These are phyloP conservation scores for Agonopterix subpropinquella DNA, from an alignment of 2,888 invertebrate species.

Conservation along the genomic window DNA sequence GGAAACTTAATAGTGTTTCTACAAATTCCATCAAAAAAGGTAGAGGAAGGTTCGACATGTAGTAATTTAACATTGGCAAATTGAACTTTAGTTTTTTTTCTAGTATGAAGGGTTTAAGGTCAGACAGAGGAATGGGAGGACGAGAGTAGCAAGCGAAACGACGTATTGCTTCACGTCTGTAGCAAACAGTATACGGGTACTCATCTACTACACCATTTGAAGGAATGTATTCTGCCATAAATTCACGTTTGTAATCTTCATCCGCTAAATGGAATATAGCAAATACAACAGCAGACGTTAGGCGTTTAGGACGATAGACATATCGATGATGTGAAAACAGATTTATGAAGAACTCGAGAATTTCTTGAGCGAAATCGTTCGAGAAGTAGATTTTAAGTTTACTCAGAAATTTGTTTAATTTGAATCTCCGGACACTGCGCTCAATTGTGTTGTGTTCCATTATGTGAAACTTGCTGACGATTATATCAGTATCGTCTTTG, in stretches of 20 bases:
- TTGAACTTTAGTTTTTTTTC: constrained; percentile 35
- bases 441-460: constrained; percentile 9
- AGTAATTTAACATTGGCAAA: constrained; percentile 29
- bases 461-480: constrained; percentile 12
- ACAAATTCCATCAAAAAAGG: constrained; percentile 25
- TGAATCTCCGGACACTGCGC: constrained; percentile 3
- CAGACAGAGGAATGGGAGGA: constrained; percentile 26
- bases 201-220: constrained; percentile 30
- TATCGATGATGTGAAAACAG: constrained; percentile 14
- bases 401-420: constrained; percentile 26
- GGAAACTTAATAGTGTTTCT: constrained; percentile 24
- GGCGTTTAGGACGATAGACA: not conserved
- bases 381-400: constrained; percentile 43
- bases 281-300: constrained; percentile 20
- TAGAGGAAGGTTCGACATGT: constrained; percentile 24
- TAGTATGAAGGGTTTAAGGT: constrained; percentile 23
- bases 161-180: constrained; percentile 33
- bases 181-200: constrained; percentile 16
- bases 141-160: constrained; percentile 27
- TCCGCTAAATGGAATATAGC: constrained; percentile 35
- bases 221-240: constrained; percentile 35
- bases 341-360: constrained; percentile 23
- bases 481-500: constrained; percentile 20
- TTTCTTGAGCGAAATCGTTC: constrained; percentile 31
- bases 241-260: constrained; percentile 21